These are phyloP conservation scores for Tetranychus truncatus DNA, from an alignment of 2,888 invertebrate species.

Conservation along the genomic window DNA sequence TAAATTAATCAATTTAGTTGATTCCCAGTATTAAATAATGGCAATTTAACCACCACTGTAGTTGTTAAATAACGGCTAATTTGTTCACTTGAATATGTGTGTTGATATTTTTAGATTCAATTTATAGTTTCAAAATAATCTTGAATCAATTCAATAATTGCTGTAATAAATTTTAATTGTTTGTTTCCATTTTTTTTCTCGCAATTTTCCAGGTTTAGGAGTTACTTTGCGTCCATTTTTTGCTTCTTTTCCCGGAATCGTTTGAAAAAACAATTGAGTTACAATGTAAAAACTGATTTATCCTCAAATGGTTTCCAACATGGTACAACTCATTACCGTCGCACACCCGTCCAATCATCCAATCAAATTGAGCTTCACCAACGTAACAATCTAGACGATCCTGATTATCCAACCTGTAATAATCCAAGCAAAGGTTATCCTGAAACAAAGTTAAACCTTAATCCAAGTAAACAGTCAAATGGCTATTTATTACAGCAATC, in stretches of 20 bases:
- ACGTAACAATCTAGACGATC: background rate
- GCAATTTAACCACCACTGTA: too few species aligned
- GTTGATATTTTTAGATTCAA: too few species aligned
- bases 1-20: too few species aligned
- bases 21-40: too few species aligned
- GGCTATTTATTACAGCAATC: background rate
- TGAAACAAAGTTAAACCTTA: background rate
- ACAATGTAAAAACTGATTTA: background rate
- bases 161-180: background rate
- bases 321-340: conserved; percentile 1
- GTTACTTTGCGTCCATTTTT: conserved; percentile 6
- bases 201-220: background rate
- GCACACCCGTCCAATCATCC: background rate
- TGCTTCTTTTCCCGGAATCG: background rate
- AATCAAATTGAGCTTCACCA: background rate
- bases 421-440: background rate
- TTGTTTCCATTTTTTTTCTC: background rate
- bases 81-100: too few species aligned
- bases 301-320: conserved; percentile 7
- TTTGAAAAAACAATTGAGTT: conserved; percentile 1
- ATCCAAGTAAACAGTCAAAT: background rate
- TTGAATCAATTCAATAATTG: background rate
- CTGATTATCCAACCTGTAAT: background rate
- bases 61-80: too few species aligned
- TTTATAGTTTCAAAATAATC: too few species aligned